Base-by-base conservation (phyloP, 2,113 vertebrate species). In the Atherinomorus stipes region DNA sequence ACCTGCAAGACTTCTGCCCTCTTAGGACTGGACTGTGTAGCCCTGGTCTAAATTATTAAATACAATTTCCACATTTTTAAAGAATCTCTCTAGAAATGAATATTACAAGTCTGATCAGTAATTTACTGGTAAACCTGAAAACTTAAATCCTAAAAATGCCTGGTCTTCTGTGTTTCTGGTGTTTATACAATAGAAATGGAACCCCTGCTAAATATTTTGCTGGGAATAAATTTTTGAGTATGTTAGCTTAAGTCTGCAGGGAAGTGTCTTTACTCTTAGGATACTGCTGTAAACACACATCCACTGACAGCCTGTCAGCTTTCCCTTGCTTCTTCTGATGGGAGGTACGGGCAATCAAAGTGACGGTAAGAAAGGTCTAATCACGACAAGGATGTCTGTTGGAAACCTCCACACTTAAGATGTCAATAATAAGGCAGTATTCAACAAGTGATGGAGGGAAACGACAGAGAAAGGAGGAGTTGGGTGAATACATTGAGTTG, bases 311-410 rank as follows among this genome's bases (percentile, higher is more conserved):
- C 22, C 59, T 86, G 79, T 83, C 79, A 77, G 71, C 61, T 74
- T 81, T 72, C 53, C 66, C 22, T 64, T 16, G 64, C 51, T 60
- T 69, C 62, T 54, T 57, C 53, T 69, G 67, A 51, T 11, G 31
- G 31, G 60, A 85, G 74, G 69, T 77, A 40, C 68, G 57, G 60
- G 50, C 66, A 70, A 53, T 74, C 67, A 63, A 23, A 67, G 50
- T 63, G 76, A 78, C 4, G 34, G 61, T 64, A 54, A 64, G 25
- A 81, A 69, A 80, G 69, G 51, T 81, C 45, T 85, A 40, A 82
- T 80, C 80, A 74, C 64, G 44, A 58, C 57, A 67, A 54, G 61
- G 53, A 71, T 51, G 61, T 68, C 75, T 60, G 70, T 40, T 71
- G 51, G 54, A 60, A 80, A 83, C 52, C 37, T 79, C 64, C 49